Percentiles rank a stretch among this genome's conserved stretches.
Evolutionary conservation across 2,888 invertebrate species (phyloP).

Genomic region (Steinernema carpocapsae): DNA sequence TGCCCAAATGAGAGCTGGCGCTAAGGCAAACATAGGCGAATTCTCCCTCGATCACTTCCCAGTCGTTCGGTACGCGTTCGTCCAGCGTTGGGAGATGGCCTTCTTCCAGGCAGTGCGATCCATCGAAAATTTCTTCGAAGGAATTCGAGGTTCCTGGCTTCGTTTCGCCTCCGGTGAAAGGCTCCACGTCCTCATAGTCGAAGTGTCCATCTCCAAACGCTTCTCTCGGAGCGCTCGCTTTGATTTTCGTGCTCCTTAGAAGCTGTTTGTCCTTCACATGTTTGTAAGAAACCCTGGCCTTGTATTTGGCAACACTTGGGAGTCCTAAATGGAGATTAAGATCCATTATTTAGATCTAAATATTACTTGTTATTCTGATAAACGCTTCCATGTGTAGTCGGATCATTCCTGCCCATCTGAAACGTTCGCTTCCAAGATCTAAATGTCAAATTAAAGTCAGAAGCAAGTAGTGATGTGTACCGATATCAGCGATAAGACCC

Average conservation of each 20-base stretch:
- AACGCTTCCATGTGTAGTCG: conserved; percentile 60
- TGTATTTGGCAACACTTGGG: conserved; percentile 52
- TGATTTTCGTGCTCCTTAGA: conserved; percentile 47
- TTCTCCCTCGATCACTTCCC: conserved; percentile 54
- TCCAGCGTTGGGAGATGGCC: conserved; percentile 43
- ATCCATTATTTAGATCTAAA: not conserved
- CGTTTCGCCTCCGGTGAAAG: not conserved
- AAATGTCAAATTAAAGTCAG: not conserved
- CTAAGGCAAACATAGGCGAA: conserved; percentile 41
- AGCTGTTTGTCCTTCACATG: conserved; percentile 51
- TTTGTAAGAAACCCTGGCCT: conserved; percentile 52
- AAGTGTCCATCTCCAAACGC: conserved; percentile 55
- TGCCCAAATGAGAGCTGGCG: conserved; percentile 36
- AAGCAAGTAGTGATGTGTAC: conserved; percentile 37
- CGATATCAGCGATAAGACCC: conserved; percentile 63
- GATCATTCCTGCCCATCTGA: conserved; percentile 57
- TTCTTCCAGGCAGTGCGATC: conserved; percentile 29
- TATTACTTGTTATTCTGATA: conserved; percentile 51
- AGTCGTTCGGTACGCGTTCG: conserved; percentile 48
- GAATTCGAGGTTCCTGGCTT: conserved; percentile 14
- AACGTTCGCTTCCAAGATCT: conserved; percentile 58
- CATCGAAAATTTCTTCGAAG: conserved; percentile 39
- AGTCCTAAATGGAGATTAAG: conserved; percentile 42
- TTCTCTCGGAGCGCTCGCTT: conserved; percentile 41
- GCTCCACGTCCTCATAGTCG: conserved; percentile 40